Evolutionary conservation across 2,797 vertebrate species (phyloP), one percentile per base, ranked within the genome.

Genomic region (Sebastes matsubarae): DNA sequence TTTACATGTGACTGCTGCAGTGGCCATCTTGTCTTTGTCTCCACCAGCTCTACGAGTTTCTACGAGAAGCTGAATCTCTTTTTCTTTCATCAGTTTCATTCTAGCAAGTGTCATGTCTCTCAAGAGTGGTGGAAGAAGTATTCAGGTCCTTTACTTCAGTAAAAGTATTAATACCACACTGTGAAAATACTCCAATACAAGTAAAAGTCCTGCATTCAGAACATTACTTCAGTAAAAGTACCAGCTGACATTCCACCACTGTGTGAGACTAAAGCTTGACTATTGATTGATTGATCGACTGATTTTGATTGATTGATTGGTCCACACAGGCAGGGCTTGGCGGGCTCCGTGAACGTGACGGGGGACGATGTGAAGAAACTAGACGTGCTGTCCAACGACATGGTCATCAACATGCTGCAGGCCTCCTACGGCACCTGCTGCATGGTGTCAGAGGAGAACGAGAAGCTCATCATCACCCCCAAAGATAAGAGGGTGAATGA

Each of bases 361-460:
- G 98, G 98, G 0, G 98, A 99, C 1, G 97, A 99, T 2, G 96
- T 97, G 94, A 99, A 99, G 95, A 99, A 99, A 88, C 94, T 99
- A 94, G 98, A 99, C 6, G 95, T 99, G 8, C 88, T 99, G 59
- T 99, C 98, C 34, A 99, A 98, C 38, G 90, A 96, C 66, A 92
- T 99, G 93, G 95, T 99, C 66, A 97, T 98, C 93, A 99, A 99
- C 87, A 98, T 99, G 98, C 96, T 99, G n/a, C 96, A 94, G 88
- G 96, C 98, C 12, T 99, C 98, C 83, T 99, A 97, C 84, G 88
- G 97, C 85, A 97, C 97, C 75, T 99, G 97, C 4, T 95, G 97
- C 81, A 92, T 99, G 88, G 97, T 99, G 81, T 96, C 98, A 0
- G 98, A 99, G 80, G 98, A 99, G 95, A 97, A 99, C 92, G 95